Evolutionary conservation across 2,888 invertebrate species (phyloP), one percentile per base, ranked within the genome.

Genomic region (Fragum whitleyi): DNA sequence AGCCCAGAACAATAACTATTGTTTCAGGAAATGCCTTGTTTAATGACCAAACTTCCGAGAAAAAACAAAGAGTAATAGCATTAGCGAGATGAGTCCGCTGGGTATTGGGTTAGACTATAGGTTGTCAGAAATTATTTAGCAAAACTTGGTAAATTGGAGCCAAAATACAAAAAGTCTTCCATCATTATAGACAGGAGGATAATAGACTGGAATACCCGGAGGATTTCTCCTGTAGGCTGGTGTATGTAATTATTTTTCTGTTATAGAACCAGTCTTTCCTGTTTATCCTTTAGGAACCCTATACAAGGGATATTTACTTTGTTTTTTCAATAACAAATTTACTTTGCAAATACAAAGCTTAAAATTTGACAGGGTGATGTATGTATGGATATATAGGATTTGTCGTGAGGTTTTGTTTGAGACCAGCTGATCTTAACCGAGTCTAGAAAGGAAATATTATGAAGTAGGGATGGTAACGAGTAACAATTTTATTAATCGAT

Each of bases 121-220:
- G 23, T 65, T 65, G 65, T 65, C 65, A 65, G 42, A 65, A 65
- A 42, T 65, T 65, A 65, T 65, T 65, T 65, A 39, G 42, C 36
- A 65, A 65, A 65, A 65, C 65, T 65, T 23, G 65, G 39, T 65
- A 65, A 42, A 65, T 42, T 65, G 21, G 42, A 65, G 42, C 39
- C 65, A 65, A 65, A 65, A n/a, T 65, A 42, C 42, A 39, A 61
- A 57, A 57, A 26, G 65, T 65, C 65, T 65, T 65, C 47, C 32
- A 65, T 65, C 65, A 65, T 42, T 42, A 65, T 65, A 26, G 39
- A 65, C 42, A 19, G 42, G n/a, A 42, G 65, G 65, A 65, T 65
- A 65, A 65, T 65, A 65, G 65, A 65, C 23, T 36, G 28, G 21
- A 65, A 65, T 65, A 65, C 65, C 28, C 65, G 32, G 9, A 65